Evolutionary conservation across 2,113 vertebrate genomes (phyloP), one percentile per base, ranked within the genome.

Genomic region (Cranoglanis bouderius): DNA sequence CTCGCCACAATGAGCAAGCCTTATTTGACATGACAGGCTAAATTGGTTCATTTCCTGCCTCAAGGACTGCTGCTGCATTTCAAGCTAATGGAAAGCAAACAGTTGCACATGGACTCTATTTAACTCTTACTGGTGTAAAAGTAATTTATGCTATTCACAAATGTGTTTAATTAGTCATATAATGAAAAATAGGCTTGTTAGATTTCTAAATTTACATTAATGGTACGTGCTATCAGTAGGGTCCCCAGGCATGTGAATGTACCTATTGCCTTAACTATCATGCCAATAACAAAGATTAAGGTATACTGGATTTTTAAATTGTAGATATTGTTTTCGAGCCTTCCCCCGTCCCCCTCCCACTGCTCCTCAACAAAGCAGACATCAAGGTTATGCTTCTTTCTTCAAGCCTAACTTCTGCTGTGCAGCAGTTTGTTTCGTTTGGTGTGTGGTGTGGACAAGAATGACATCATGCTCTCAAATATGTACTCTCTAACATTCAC

Each of bases 401-500:
- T 49, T 49, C 21, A 19, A 75, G 72, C 24, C 40, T 77, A 46
- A 77, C 74, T 13, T 77, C 26, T 43, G 35, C 67, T 38, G 32
- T 72, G 14, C 67, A 38, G 35, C 3, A 74, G 32, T 40, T 74
- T 3, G 2, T 40, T 74, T 38, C 38, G 32, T 72, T 38, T 72
- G n/a, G 12, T 38, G 32, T 38, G 32, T 72, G 6, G 7, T 40
- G 70, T 0, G 35, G 19, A 21, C 18, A 40, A 74, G 85, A 90
- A 51, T 87, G 90, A 88, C 88, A 91, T 86, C 53, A 0, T 92
- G 92, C 88, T 91, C 93, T 92, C 59, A 6, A 92, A 93, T 86
- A 90, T 92, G 40, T 59, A 29, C 46, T 86, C 70, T 78, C 21
- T n/a, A 75, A n/a, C 88, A 86, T 38, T 84, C 35, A 87, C 35